phyloP scores from a whole-genome alignment of 2,113 vertebrate species.

The Grammomys dolichurus region DNA sequence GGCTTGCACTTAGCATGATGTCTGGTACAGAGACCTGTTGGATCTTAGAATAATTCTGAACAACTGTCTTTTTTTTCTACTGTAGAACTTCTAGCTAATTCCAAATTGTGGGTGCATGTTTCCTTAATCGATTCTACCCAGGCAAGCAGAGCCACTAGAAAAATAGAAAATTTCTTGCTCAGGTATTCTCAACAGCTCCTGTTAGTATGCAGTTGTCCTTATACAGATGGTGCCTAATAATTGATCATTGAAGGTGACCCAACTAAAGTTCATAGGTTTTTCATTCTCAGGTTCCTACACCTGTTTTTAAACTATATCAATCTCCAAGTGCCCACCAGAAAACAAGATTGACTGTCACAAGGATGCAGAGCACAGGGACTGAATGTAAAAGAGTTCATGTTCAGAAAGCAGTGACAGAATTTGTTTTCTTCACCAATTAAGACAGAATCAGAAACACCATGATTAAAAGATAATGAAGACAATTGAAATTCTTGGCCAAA shows the following conservation, averaged over 20 bases:
- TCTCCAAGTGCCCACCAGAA: background rate
- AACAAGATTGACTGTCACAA: constrained; percentile 36
- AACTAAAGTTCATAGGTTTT: constrained; percentile 14
- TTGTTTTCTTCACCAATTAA: constrained; percentile 34
- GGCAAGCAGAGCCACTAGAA: background rate
- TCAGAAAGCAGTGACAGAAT: constrained; percentile 26
- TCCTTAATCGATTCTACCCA: background rate
- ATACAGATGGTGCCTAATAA: background rate
- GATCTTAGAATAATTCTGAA: background rate
- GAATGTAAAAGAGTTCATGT: constrained; percentile 40
- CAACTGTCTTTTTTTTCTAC: background rate
- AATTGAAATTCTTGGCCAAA: constrained; percentile 75
- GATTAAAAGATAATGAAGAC: constrained; percentile 72
- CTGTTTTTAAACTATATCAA: background rate
- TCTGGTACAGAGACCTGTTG: background rate
- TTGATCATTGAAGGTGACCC: constrained; percentile 17
- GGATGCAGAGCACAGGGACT: background rate
- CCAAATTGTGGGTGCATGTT: background rate
- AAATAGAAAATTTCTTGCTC: background rate
- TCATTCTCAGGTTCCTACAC: background rate
- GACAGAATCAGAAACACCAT: background rate
- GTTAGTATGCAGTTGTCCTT: background rate
- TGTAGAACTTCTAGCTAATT: background rate
- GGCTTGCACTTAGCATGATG: background rate
- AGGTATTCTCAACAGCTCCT: background rate